Base-by-base conservation (phyloP, 2,797 vertebrate genomes). In the Eleutherodactylus coqui region DNA sequence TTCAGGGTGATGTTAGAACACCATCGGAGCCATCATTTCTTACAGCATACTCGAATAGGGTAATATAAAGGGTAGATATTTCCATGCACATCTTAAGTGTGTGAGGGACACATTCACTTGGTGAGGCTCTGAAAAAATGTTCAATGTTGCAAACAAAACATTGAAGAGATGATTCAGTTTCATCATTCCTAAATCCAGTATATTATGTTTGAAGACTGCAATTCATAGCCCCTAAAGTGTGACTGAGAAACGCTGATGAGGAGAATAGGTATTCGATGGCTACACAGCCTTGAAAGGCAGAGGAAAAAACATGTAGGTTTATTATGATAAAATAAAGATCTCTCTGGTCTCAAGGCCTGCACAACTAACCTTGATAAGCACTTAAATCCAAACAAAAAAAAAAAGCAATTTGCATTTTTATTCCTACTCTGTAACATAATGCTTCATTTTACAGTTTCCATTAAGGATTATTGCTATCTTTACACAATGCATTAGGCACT, bases 381-480 rank as follows among this genome's bases (percentile, higher is more conserved):
- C 88, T 92, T 92, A 92, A 91, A 87, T 80, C 88, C 89, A 85
- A 90, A 92, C 89, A 85, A 90, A 75, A 86, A 86, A 89, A 93
- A 90, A 88, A 92, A 91, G 89, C 86, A 88, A 91, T 93, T 92
- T 93, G 89, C 91, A 91, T 93, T 93, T 94, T 90, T 90, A 75
- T 93, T 93, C 91, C 90, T 91, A 84, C 89, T 90, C 89, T 89
- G 89, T 91, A 92, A 89, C 88, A 88, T 89, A 92, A 91, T 88
- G 91, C 77, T 78, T 90, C 88, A 87, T 90, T 93, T 92, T 91
- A 87, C 90, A 88, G 87, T 90, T 89, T 88, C 89, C 88, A 90
- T 93, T 91, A 94, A 91, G 88, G 83, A 88, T 90, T 92, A 90
- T 89, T 91, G 88, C 89, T 89, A 36, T 87, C 88, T 90, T 89